Evolutionary conservation across 2,888 invertebrate species (phyloP).

Genomic region (Sesamia inferens): DNA sequence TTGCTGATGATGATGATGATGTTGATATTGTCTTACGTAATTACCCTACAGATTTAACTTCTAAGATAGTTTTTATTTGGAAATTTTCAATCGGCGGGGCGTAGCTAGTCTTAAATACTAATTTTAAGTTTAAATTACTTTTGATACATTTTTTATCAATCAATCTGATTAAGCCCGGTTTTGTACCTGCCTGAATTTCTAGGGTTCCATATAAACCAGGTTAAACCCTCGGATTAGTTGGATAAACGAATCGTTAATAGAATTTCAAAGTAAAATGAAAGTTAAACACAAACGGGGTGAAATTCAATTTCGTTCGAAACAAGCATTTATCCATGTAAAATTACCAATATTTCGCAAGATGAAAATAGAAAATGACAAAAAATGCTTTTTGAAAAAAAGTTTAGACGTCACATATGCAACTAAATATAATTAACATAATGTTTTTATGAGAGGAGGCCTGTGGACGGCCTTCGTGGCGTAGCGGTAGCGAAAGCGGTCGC

Average conservation of each 20-base stretch:
- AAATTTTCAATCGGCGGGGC: no score
- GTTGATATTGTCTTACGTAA: no score
- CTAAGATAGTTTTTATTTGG: no score
- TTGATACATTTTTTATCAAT: not conserved
- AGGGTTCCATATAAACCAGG: constrained; percentile 10
- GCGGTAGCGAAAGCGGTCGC: no score
- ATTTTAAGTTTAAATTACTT: not conserved
- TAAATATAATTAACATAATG: no score
- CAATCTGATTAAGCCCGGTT: constrained; percentile 1
- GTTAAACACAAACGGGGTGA: constrained; percentile 61
- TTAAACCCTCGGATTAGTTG: constrained; percentile 59
- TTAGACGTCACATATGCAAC: no score
- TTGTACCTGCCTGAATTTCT: not conserved
- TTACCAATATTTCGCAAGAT: constrained; percentile 9
- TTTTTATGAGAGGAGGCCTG: no score
- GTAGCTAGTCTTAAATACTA: not conserved
- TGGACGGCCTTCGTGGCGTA: no score
- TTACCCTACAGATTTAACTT: no score
- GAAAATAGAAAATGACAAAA: constrained; percentile 1
- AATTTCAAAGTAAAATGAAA: constrained; percentile 68
- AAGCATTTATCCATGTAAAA: constrained; percentile 23
- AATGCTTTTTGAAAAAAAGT: constrained; percentile 12
- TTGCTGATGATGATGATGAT: no score
- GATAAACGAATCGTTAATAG: constrained; percentile 62
- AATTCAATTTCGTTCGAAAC: constrained; percentile 49